Conservation (phyloP, 2,797 vertebrate species). For the Bovichtus diacanthus region DNA sequence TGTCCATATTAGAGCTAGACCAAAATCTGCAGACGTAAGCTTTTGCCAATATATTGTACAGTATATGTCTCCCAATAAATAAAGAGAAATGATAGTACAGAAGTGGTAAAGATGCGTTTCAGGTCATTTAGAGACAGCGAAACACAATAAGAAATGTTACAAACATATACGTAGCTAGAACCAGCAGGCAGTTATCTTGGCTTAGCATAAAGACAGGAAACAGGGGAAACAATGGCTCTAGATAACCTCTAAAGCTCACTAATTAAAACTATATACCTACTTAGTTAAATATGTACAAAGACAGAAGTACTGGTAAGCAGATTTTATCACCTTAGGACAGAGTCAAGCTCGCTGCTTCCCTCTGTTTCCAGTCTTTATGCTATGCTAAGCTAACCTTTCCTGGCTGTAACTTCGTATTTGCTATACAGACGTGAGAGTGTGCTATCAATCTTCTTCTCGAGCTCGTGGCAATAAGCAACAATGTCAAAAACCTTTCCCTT, state of each 20-base stretch:
- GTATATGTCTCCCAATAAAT: neutral
- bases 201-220: neutral
- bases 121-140: neutral
- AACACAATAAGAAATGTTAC: no score
- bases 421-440: neutral
- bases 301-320: neutral
- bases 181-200: neutral
- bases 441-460: no score
- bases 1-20: neutral
- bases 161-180: no score
- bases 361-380: no score
- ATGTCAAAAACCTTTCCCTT: no score
- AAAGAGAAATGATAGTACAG: neutral
- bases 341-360: neutral
- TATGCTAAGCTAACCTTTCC: neutral
- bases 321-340: neutral
- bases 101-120: neutral
- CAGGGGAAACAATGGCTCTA: neutral
- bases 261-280: neutral
- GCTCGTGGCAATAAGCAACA: no score
- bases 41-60: neutral
- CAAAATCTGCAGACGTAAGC: neutral
- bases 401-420: neutral
- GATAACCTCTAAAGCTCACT: neutral
- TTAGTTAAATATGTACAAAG: neutral